Base-by-base conservation (phyloP, 1,140 invertebrate species). In the Notospermus geniculatus region DNA sequence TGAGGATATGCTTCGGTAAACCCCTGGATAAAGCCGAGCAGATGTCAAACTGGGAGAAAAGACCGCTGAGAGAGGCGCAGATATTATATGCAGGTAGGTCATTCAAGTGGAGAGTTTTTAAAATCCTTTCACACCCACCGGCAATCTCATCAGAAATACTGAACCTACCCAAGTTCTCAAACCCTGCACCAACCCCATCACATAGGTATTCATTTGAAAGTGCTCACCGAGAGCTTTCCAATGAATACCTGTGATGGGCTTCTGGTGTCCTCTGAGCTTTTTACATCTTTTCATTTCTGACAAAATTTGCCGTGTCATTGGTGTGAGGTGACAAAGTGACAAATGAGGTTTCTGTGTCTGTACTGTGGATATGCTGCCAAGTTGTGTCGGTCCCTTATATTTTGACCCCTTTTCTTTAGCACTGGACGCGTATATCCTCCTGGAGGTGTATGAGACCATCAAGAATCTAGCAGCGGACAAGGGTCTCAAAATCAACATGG, bases 11-110 rank as follows among this genome's bases (percentile, higher is more conserved):
- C 74, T 82, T 92, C 65, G 91, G 90, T 15, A 77, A 85, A 58
- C 85, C 86, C 27, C 74, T 94, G 1, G 85, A 90, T 75, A 94
- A 94, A 80, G 83, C 84, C 4, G 89, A 93, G 77, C 91, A 92
- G 69, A 90, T 92, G 82, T 92, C 90, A 0, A 89, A 93, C 81
- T 94, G 91, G 91, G 89, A 92, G 73, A 83, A 86, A 62, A 83
- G 91, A 71, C 92, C 92, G 25, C 76, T 94, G 27, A 79, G 91
- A 59, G 74, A 84, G 43, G 85, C 85, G 58, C 92, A 94, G 82
- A 85, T 91, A 29, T 74, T 80, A 63, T 94, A 94, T 85, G 91
- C 91, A 61, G 87, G 87, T 88, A 71, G 9, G 46, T 50, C 19
- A n/a, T n/a, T n/a, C n/a, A n/a, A n/a, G n/a, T n/a, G n/a, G n/a